Evolutionary conservation across 2,797 vertebrate genomes (phyloP), one percentile per base, ranked within the genome.

Genomic region (Enteromius unitaeniatus): DNA sequence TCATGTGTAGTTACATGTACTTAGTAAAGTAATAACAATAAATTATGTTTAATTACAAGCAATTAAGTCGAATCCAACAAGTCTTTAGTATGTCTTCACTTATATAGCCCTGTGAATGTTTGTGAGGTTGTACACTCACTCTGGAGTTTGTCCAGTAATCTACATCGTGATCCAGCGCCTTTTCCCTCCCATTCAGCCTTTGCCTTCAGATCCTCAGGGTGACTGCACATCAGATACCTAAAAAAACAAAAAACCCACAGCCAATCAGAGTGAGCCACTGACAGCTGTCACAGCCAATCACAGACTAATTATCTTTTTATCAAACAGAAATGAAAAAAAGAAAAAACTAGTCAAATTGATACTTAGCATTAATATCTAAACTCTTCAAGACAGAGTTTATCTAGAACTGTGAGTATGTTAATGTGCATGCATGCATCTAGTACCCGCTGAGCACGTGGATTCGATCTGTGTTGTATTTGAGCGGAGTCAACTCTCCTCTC

Each of bases 141-240:
- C 93, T 99, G 98, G 90, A 99, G 94, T 90, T 99, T 99, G 95
- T 99, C 98, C 87, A 99, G 91, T 83, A 99, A 96, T 92, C 96
- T 96, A 91, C 96, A 97, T 88, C 98, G 96, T 58, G 98, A 99
- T 78, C 95, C 95, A 1, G 95, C 95, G 83, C 98, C 98, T 92
- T 99, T 99, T 84, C 98, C 98, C 93, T 99, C 98, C 98, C 98
- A 99, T 87, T 99, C 97, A 81, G 98, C 98, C 93, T 99, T 99
- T 87, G 96, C 97, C 86, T 96, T 94, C 64, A 99, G 94, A 92
- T 99, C 98, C 89, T 99, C 98, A 70, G 97, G 96, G 87, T 99
- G 97, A 92, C 98, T 99, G 89, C 98, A 99, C 98, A 99, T 99
- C 87, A 99, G 93, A 92, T 99, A 99, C 93, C 98, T 99, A 87